phyloP scores from a whole-genome alignment of 2,888 invertebrate genomes.

The Caenorhabditis macrosperma region DNA sequence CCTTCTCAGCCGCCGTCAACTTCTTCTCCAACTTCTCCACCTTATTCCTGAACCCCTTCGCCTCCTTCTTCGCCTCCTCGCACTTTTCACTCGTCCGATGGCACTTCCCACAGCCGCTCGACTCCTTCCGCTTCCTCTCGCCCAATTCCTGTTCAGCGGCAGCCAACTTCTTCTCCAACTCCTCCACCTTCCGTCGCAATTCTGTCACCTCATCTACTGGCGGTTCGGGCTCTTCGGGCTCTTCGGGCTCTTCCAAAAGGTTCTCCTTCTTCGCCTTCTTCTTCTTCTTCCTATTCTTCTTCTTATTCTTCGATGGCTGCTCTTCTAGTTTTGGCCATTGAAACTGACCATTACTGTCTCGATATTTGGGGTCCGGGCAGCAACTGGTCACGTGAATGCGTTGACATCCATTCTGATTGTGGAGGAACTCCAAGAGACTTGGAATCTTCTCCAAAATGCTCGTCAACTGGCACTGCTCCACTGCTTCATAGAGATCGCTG shows the following conservation, averaged over 20 bases:
- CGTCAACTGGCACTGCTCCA: neutral
- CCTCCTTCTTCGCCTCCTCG: conserved; percentile 5
- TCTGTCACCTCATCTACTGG: too few species aligned
- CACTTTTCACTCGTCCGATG: conserved; percentile 11
- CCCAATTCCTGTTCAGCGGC: neutral
- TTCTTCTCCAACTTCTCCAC: conserved; percentile 10
- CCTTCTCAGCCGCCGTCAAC: neutral
- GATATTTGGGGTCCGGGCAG: too few species aligned
- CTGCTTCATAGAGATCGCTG: neutral
- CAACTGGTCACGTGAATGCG: too few species aligned
- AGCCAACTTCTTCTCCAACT: neutral
- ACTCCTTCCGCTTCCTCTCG: neutral
- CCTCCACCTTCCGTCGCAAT: too few species aligned
- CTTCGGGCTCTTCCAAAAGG: too few species aligned
- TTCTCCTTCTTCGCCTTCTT: too few species aligned
- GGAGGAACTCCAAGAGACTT: neutral
- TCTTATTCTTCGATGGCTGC: too few species aligned
- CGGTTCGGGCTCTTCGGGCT: too few species aligned
- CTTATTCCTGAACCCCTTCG: conserved; percentile 2
- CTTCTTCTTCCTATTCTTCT: too few species aligned
- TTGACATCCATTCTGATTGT: too few species aligned
- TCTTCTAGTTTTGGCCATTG: too few species aligned
- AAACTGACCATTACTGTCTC: too few species aligned
- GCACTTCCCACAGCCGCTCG: conserved; percentile 14
- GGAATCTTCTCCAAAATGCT: neutral